Base-by-base conservation (phyloP, 2,797 vertebrate species). In the Pseudomugil tenellus region DNA sequence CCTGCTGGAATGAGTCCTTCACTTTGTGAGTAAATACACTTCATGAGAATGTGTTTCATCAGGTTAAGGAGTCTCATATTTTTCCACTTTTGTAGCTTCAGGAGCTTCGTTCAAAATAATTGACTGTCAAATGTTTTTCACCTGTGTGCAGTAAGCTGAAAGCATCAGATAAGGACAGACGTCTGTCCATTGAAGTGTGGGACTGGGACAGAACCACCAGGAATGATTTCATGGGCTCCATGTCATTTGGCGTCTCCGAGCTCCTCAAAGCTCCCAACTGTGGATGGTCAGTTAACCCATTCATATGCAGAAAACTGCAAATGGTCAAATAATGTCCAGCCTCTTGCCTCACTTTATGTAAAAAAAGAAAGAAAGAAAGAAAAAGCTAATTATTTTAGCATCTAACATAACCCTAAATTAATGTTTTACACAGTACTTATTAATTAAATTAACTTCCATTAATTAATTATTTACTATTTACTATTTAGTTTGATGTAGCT, bases 181-280 rank as follows among this genome's bases (percentile, higher is more conserved):
- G 97, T 46, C 92, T 99, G n/a, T 98, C 97, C 0, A 93, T 99
- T 1, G 97, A 98, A 84, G 93, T 97, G 67, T 99, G 97, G 97
- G 97, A 99, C 83, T 99, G 97, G 97, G 97, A 99, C 81, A 92
- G 97, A 55, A 99, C 97, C 57, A 98, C 97, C 31, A 89, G 97
- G 65, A 99, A 99, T 1, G 97, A 99, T 90, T 99, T 99, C 90
- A 99, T 99, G 97, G 97, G 97, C n/a, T 97, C 97, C 57, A 96
- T 99, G 76, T 99, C 97, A 0, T 99, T 99, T 14, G 97, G 97
- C 0, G 96, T 99, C n/a, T 99, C 97, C 0, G 97, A 99, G 87
- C 96, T 99, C 19, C 95, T 98, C 91, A 99, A 98, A 84, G 94
- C 96, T 74, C 93, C 95, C 0, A 93, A 93, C 29, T 95, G 94